Base-by-base conservation (phyloP, 2,888 invertebrate genomes). In the Drosophila antonietae region DNA sequence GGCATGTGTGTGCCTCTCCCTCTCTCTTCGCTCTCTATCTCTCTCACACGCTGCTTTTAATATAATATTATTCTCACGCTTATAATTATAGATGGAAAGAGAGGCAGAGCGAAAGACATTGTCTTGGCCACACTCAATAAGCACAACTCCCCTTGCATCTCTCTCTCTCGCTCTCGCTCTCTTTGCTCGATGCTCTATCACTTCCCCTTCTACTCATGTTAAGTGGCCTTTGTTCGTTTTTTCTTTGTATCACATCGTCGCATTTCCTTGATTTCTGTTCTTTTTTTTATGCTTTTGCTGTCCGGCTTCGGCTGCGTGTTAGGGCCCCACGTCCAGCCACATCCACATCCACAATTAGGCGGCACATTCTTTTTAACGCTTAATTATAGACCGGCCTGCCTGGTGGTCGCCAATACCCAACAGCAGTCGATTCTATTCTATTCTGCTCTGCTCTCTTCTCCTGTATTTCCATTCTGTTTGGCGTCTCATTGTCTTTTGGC, bases 321-420 rank as follows among this genome's bases (percentile, higher is more conserved):
- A 68, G 79, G 79, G 72, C 74, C 35, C 74, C 35, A 46, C 68
- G 58, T 66, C 77, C 73, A 71, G 73, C 69, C 65, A 6, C 28
- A 28, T 28, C 28, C 28, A 72, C 69, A 67, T 68, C 66, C 75
- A 78, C 88, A 82, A 86, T 86, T 87, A 89, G 90, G 78, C 86
- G 89, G 89, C 85, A 78, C 71, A 89, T 84, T 88, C 85, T 79
- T 79, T 75, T 76, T 73, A 79, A 75, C 81, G 88, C 88, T 86
- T 89, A 86, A 86, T 86, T 86, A 86, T 77, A 86, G 78, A 68
- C 53, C 53, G 39, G 69, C 69, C 41, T 43, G 68, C 69, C 37
- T 52, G 56, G 66, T 73, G 78, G 73, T 79, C 46, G 46, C 28
- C 46, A 46, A 23, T 23, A 12, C 3, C 28, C 46, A 46, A 23